Evolutionary conservation across 2,888 invertebrate genomes (phyloP), one percentile per base, ranked within the genome.

Genomic region (Tenthredo distinguenda): DNA sequence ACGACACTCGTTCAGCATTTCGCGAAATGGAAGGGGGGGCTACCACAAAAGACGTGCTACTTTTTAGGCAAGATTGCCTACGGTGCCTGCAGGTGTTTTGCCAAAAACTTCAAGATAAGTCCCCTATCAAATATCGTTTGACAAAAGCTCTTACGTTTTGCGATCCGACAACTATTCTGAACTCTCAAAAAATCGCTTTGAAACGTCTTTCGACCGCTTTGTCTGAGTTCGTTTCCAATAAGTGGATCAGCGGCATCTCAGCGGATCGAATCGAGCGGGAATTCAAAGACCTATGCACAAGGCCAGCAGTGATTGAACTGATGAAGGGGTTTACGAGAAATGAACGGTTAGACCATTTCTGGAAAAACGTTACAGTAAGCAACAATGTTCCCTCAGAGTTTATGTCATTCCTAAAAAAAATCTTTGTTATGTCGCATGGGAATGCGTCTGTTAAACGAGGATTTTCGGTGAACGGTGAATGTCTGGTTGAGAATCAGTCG

Each of bases 381-480:
- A 85, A 79, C 65, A 84, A 74, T 68, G 58, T n/a, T 74, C 37
- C 62, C n/a, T 76, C 62, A 79, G 71, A 85, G 37, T 76, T 84
- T 40, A 62, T 84, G 83, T 50, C 62, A 72, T 84, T 84, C 62
- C 58, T 85, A 2, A 74, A 76, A 76, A 85, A 58, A 40, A 74
- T 86, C 40, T 50, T 86, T 5, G 84, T 84, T 86, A 84, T 86
- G n/a, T 86, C 84, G 43, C 86, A 84, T 31, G 84, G 86, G 15
- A 86, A 86, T 55, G 86, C 84, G 68, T 47, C 26, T 71, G 79
- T 86, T 55, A 84, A 84, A 84, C 43, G 86, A 62, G 84, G 76
- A 15, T 84, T 84, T 74, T 79, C 84, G 15, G 68, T 86, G 34
- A 84, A 86, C 68, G 84, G 84, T 47, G 84, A 86, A 84, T 86